Percentiles rank a stretch among this genome's conserved stretches.
Evolutionary conservation across 2,888 invertebrate species (phyloP).

Genomic region (Drosophila subquinaria): DNA sequence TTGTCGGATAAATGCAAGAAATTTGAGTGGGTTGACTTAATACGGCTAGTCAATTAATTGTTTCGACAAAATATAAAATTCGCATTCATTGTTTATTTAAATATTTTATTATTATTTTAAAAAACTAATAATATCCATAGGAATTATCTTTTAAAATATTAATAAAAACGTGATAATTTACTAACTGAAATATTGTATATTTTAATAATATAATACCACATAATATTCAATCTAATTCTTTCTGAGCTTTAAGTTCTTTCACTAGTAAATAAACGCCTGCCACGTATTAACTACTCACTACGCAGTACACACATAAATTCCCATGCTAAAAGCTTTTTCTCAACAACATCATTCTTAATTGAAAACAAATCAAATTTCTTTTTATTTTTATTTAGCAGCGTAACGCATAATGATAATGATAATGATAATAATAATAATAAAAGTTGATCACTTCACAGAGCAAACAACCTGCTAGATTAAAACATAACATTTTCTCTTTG

Average conservation of each 20-base stretch:
- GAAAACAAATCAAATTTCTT: slow-evolving; percentile 32
- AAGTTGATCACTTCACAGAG: slow-evolving; percentile 34
- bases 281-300: not conserved
- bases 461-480: slow-evolving; percentile 58
- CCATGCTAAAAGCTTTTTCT: slow-evolving; percentile 9
- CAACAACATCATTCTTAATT: slow-evolving; percentile 24
- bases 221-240: not conserved
- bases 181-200: too few relatives aligned
- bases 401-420: slow-evolving; percentile 31
- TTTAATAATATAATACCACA: not conserved
- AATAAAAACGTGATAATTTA: too few relatives aligned
- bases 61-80: not conserved
- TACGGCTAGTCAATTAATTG: not conserved
- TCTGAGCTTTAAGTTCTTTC: not conserved
- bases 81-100: too few relatives aligned
- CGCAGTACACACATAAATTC: not conserved
- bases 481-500: slow-evolving; percentile 38
- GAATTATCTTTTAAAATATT: too few relatives aligned
- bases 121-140: too few relatives aligned
- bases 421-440: slow-evolving; percentile 41
- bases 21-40: not conserved
- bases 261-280: too few relatives aligned
- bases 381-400: not conserved
- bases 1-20: slow-evolving; percentile 4
- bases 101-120: too few relatives aligned